Conservation (phyloP, 2,888 invertebrate genomes). For the Rhamnusium bicolor region DNA sequence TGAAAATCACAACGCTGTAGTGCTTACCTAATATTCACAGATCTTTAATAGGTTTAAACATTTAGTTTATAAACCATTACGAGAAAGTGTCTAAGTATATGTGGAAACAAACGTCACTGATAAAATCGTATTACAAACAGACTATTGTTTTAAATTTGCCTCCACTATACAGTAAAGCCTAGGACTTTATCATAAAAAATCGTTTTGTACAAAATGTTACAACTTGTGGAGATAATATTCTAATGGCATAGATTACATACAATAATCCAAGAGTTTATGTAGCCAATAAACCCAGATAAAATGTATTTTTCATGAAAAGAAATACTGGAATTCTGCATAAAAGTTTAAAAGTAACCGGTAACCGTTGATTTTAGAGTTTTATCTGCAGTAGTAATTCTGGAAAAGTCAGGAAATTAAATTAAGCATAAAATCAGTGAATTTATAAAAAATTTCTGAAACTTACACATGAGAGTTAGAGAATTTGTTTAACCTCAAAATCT, state of each 20-base stretch:
- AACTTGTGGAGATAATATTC: not conserved
- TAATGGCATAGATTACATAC: not conserved
- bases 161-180: slow-evolving; percentile 34
- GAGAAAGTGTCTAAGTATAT: slow-evolving; percentile 31
- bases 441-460: no score
- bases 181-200: slow-evolving; percentile 23
- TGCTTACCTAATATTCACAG: slow-evolving; percentile 58
- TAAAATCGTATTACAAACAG: slow-evolving; percentile 44
- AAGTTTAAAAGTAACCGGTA: no score
- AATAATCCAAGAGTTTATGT: not conserved
- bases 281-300: not conserved
- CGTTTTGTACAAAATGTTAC: not conserved
- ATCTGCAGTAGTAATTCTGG: no score
- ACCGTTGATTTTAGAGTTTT: no score
- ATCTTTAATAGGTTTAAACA: slow-evolving; percentile 47
- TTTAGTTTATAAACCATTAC: slow-evolving; percentile 44
- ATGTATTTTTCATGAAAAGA: no score
- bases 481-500: no score
- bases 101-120: slow-evolving; percentile 44
- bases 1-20: slow-evolving; percentile 59
- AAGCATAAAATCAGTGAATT: no score
- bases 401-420: no score
- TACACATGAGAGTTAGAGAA: no score
- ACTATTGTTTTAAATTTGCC: slow-evolving; percentile 40
- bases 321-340: no score